Conservation (phyloP, 2,888 invertebrate genomes). For the Dorcus hopei region DNA sequence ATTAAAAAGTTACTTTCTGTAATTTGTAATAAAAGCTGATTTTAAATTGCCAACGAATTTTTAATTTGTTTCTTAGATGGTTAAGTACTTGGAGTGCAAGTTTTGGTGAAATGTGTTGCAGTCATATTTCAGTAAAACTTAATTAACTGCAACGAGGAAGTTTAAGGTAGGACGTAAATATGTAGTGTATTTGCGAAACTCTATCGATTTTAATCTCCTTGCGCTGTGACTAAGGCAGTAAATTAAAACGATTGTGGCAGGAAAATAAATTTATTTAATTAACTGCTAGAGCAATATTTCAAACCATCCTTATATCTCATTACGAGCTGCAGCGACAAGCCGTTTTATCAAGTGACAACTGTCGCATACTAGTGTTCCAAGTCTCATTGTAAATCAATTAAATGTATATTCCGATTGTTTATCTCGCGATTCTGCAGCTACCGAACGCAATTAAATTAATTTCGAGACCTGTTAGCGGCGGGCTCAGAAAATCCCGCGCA, state of each 20-base stretch:
- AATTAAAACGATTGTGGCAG: constrained; percentile 9
- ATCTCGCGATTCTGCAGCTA: not conserved
- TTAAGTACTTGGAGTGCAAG: too few species aligned
- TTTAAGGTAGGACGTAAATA: too few species aligned
- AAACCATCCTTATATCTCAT: constrained; percentile 7
- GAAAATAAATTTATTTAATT: constrained; percentile 17
- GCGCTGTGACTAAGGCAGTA: not conserved
- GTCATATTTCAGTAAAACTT: too few species aligned
- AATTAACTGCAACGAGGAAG: too few species aligned
- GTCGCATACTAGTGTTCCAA: constrained; percentile 1
- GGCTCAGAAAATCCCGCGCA: too few species aligned
- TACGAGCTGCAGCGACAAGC: constrained; percentile 5
- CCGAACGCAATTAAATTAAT: not conserved
- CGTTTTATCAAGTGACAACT: constrained; percentile 10
- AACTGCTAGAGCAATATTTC: constrained; percentile 11
- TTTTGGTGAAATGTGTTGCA: too few species aligned
- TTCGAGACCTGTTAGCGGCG: too few species aligned
- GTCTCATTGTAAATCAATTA: constrained; percentile 3
- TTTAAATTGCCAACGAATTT: too few species aligned
- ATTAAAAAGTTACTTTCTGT: too few species aligned
- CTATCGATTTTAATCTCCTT: not conserved
- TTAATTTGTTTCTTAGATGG: too few species aligned
- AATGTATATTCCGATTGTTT: not conserved
- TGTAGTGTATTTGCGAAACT: too few species aligned
- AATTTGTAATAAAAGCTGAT: too few species aligned